Evolutionary conservation across 2,888 invertebrate genomes (phyloP).

Genomic region (Steinernema hermaphroditum): DNA sequence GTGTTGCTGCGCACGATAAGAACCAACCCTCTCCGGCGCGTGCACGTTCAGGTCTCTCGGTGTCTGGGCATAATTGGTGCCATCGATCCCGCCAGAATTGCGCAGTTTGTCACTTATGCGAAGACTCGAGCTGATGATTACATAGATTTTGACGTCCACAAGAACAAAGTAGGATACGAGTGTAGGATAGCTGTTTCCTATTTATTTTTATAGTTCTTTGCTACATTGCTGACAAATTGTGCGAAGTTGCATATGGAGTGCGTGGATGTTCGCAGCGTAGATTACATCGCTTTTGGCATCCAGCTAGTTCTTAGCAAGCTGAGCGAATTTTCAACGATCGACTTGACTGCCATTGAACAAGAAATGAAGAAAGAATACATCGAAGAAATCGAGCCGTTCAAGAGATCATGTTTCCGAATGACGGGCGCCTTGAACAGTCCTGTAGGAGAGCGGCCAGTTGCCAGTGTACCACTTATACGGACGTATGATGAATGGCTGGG

Average conservation of each 20-base stretch:
- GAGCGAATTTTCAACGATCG: too few species aligned
- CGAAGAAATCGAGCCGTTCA: constrained; percentile 6
- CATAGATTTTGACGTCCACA: too few species aligned
- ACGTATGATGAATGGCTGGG: constrained; percentile 28
- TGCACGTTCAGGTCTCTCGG: neutral
- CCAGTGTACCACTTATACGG: neutral
- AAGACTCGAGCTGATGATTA: too few species aligned
- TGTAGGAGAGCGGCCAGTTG: neutral
- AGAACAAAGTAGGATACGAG: too few species aligned
- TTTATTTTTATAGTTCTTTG: neutral
- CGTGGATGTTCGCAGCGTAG: constrained; percentile 8
- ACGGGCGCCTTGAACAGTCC: neutral
- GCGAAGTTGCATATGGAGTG: constrained; percentile 26
- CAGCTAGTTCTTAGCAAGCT: constrained; percentile 30
- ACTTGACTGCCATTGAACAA: neutral
- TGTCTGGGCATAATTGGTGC: constrained; percentile 33
- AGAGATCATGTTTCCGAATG: constrained; percentile 5
- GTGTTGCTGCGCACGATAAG: constrained; percentile 20
- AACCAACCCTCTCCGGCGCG: neutral
- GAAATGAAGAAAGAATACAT: neutral
- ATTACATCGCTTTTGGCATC: constrained; percentile 27
- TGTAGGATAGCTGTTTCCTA: too few species aligned
- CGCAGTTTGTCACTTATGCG: neutral
- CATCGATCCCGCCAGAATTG: constrained; percentile 34
- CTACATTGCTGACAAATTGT: constrained; percentile 17